phyloP scores from a whole-genome alignment of 2,888 invertebrate genomes.

The Eupithecia centaureata region DNA sequence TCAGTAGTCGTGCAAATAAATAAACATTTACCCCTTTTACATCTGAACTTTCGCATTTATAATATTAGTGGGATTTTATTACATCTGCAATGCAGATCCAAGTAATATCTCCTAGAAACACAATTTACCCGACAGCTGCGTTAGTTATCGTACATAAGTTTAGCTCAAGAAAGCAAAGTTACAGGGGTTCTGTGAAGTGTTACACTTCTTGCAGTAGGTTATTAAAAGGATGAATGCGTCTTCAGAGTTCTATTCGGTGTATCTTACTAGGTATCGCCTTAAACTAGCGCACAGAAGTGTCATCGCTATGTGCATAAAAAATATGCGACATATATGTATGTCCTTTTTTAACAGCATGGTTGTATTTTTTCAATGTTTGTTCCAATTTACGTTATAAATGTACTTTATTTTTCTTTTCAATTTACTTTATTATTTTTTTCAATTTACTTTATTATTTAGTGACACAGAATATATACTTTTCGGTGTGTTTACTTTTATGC shows the following conservation, averaged over 20 bases:
- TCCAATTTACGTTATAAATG: too few relatives aligned
- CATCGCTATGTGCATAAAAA: too few relatives aligned
- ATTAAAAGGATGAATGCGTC: neutral
- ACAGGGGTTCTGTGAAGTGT: neutral
- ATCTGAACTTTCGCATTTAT: constrained; percentile 1
- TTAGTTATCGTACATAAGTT: constrained; percentile 1
- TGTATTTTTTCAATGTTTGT: too few relatives aligned
- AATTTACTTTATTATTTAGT: too few relatives aligned
- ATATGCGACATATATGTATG: too few relatives aligned
- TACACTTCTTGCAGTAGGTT: neutral
- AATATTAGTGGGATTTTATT: constrained; percentile 11
- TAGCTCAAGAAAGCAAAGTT: constrained; percentile 10
- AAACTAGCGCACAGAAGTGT: too few relatives aligned
- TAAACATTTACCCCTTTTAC: neutral
- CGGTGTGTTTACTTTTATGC: too few relatives aligned
- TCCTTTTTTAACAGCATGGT: too few relatives aligned
- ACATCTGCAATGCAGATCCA: constrained; percentile 27
- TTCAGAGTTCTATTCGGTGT: neutral
- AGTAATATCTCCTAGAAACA: constrained; percentile 13
- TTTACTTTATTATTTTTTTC: too few relatives aligned
- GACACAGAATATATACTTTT: too few relatives aligned
- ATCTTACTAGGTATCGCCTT: too few relatives aligned
- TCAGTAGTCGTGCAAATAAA: neutral
- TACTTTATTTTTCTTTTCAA: too few relatives aligned
- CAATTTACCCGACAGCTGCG: constrained; percentile 11